These are phyloP conservation scores for Mormyrus lacerda DNA, from an alignment of 2,113 vertebrate species.

Conservation along the genomic window DNA sequence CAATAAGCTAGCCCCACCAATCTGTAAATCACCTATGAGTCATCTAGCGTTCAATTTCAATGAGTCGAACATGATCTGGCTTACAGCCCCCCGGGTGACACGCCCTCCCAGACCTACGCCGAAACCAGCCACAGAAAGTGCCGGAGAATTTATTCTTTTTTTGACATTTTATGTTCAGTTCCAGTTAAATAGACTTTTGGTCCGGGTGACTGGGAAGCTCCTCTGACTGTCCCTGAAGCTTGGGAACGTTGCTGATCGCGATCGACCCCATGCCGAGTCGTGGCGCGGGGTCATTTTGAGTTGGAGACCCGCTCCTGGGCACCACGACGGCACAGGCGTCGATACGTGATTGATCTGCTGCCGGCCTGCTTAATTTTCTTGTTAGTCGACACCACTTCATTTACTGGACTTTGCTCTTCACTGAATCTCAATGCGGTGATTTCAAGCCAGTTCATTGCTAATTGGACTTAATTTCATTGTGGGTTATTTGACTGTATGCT, in stretches of 20 bases:
- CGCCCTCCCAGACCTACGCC: not conserved
- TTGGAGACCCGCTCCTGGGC: not conserved
- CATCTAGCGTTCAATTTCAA: not conserved
- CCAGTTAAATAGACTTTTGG: not conserved
- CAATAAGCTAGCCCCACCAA: not conserved
- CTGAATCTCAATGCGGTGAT: not conserved
- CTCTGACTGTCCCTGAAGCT: not conserved
- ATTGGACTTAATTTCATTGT: slow-evolving; percentile 4
- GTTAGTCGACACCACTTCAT: not conserved
- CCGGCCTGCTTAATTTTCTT: not conserved
- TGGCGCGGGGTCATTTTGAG: not conserved
- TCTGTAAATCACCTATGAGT: slow-evolving; percentile 1
- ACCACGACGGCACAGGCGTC: not conserved
- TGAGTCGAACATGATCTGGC: not conserved
- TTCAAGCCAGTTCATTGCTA: not conserved
- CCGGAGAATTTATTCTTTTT: not conserved
- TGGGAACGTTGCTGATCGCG: not conserved
- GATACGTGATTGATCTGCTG: not conserved
- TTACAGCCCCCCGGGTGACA: not conserved
- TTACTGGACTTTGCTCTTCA: not conserved
- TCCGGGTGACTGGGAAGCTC: not conserved
- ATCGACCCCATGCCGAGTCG: not conserved
- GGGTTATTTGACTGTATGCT: not conserved
- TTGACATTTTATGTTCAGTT: not conserved
- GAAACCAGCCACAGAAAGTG: not conserved